Evolutionary conservation across 2,797 vertebrate genomes (phyloP), one percentile per base, ranked within the genome.

Genomic region (Knipowitschia caucasica): DNA sequence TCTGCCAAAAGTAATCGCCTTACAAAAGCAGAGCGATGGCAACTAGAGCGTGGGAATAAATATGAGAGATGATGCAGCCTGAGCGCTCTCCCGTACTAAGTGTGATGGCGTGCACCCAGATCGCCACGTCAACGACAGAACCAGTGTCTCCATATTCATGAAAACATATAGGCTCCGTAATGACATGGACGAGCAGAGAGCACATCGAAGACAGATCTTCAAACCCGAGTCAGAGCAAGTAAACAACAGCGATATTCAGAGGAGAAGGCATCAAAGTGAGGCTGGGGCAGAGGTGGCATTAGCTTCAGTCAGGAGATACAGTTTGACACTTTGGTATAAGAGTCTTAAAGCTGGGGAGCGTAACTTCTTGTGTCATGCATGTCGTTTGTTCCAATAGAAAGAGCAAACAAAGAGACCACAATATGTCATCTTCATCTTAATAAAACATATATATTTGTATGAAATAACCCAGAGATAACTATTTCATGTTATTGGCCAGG

Each of bases 31-130:
- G 53, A 30, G 5, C 35, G 40, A 27, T 29, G 40, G 29, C 25
- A 57, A 36, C 62, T 59, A n/a, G 45, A 63, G 45, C 27, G 26
- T 34, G 34, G 8, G 14, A 23, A 34, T 46, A 40, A 44, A 26
- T 50, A 50, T 3, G 0, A 54, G 49, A 27, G 42, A 50, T 25
- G 33, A 33, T 10, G 9, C 36, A 20, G 36, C 18, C 15, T 6
- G 18, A 21, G 36, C 36, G 36, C 12, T 39, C 9, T 4, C 4
- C 40, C 57, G 47, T 2, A 45, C 51, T 12, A 51, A 20, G 36
- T 10, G 20, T 20, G 35, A 53, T 34, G 18, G 2, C 5, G 15
- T 15, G 52, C 23, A 50, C n/a, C 24, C 21, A 24, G 29, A 20
- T 27, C 7, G 3, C 38, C n/a, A 26, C 12, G 50, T 30, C 36